Evolutionary conservation across 1,140 invertebrate species (phyloP).

Genomic region (Rhyacophila brunnea): DNA sequence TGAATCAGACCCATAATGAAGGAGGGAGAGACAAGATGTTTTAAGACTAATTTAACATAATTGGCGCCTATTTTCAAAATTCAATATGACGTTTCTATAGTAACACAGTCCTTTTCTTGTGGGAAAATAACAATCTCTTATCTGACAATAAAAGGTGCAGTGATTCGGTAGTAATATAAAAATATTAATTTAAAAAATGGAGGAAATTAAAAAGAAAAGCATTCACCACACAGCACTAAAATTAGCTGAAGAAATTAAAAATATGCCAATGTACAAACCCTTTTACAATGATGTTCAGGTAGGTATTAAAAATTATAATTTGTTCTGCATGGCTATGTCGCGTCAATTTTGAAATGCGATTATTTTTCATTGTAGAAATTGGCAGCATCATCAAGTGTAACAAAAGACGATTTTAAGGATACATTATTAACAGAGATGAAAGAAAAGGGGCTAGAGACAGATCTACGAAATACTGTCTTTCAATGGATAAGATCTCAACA

Average conservation of each 20-base stretch:
- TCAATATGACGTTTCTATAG: neutral
- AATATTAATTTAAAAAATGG: conserved; percentile 40
- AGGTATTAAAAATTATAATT: conserved; percentile 13
- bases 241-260: conserved; percentile 58
- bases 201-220: conserved; percentile 54
- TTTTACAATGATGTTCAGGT: conserved; percentile 59
- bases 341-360: too few relatives aligned
- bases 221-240: conserved; percentile 59
- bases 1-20: too few relatives aligned
- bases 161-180: neutral
- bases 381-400: conserved; percentile 69
- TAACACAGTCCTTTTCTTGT: neutral
- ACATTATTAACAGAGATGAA: conserved; percentile 72
- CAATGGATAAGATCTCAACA: conserved; percentile 71
- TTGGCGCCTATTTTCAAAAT: neutral
- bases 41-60: too few relatives aligned
- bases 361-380: conserved; percentile 59
- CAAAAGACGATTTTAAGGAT: conserved; percentile 73
- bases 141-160: neutral
- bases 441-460: conserved; percentile 72
- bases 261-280: conserved; percentile 57
- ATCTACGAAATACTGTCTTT: conserved; percentile 79
- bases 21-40: too few relatives aligned
- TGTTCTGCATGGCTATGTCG: neutral
- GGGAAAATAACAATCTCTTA: neutral